Evolutionary conservation across 2,113 vertebrate genomes (phyloP).

Genomic region (Lagenorhynchus albirostris): DNA sequence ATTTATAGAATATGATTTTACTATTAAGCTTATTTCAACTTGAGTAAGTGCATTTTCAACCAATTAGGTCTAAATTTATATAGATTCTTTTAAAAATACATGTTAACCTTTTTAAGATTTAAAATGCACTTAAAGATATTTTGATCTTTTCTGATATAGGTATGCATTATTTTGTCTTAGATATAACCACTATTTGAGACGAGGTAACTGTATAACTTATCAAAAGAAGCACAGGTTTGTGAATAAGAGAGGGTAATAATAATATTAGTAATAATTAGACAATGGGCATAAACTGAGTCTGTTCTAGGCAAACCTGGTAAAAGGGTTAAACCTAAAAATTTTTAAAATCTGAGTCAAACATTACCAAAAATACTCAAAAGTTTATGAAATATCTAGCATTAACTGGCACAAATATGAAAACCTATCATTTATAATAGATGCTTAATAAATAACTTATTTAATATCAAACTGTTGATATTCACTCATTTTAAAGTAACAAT

Average conservation of each 20-base stretch:
- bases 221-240: not conserved
- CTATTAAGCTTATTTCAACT: constrained; percentile 14
- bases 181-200: not conserved
- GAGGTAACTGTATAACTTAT: not conserved
- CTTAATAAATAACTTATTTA: constrained; percentile 13
- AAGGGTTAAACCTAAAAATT: not conserved
- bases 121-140: not conserved
- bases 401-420: not conserved
- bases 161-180: not conserved
- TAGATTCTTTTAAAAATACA: constrained; percentile 5
- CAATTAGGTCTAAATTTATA: constrained; percentile 28
- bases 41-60: constrained; percentile 31
- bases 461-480: not conserved
- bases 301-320: not conserved
- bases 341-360: not conserved
- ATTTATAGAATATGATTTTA: constrained; percentile 35
- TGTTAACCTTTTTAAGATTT: constrained; percentile 2
- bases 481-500: not conserved
- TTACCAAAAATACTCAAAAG: not conserved
- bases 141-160: not conserved
- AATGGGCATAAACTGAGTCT: not conserved
- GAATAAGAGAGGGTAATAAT: not conserved
- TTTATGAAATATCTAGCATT: not conserved
- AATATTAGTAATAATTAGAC: not conserved
- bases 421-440: not conserved